Percentiles rank a stretch among this genome's conserved stretches.
These are phyloP conservation scores for Dione vanillae DNA, from an alignment of 2,888 invertebrate species.

Conservation along the genomic window DNA sequence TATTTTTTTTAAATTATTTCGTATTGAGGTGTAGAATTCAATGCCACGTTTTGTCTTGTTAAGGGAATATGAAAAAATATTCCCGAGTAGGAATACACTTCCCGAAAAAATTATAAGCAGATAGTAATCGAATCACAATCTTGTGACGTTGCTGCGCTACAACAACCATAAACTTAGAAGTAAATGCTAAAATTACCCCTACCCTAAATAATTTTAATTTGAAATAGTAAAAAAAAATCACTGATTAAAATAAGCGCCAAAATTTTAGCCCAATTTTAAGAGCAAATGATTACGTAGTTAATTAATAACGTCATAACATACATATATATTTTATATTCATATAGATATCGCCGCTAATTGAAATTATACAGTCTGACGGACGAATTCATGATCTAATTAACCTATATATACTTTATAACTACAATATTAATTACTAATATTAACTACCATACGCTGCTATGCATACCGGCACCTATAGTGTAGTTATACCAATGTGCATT, in stretches of 20 bases:
- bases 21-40: no score
- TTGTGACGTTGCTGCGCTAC: not conserved
- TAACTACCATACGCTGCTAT: slow-evolving; percentile 30
- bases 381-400: slow-evolving; percentile 3
- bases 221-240: no score
- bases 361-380: not conserved
- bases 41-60: no score
- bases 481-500: slow-evolving; percentile 49
- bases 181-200: no score
- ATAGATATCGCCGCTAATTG: not conserved
- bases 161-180: not conserved
- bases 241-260: no score
- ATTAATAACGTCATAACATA: not conserved
- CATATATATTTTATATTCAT: not conserved
- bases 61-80: not conserved
- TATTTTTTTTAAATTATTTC: no score
- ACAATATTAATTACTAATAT: slow-evolving; percentile 22
- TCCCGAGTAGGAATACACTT: not conserved
- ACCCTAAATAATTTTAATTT: no score
- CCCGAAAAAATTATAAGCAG: no score
- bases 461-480: no score
- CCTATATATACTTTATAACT: slow-evolving; percentile 4
- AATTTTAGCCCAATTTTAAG: no score
- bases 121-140: not conserved
- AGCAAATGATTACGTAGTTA: not conserved